These are phyloP conservation scores for Hyalella azteca DNA, from an alignment of 2,888 invertebrate species.

Conservation along the genomic window DNA sequence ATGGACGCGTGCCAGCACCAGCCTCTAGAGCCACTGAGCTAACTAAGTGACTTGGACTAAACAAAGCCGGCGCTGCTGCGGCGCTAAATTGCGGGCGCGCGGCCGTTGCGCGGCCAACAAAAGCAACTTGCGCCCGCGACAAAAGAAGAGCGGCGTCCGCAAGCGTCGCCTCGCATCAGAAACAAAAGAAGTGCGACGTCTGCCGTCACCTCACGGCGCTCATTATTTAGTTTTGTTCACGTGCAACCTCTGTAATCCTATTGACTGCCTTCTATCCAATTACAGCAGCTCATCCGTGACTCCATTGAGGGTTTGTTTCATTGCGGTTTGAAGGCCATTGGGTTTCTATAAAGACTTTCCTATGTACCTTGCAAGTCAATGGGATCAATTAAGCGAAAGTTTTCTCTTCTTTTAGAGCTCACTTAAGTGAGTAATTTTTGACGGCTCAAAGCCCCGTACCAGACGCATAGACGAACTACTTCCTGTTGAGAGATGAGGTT, in stretches of 20 bases:
- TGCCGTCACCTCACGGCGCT: neutral
- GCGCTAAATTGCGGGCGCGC: conserved; percentile 18
- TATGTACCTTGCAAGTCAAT: neutral
- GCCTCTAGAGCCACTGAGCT: neutral
- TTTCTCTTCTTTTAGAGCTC: neutral
- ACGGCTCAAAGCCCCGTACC: neutral
- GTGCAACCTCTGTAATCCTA: conserved; percentile 25
- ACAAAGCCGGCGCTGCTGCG: neutral
- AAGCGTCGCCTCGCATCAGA: neutral
- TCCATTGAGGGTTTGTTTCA: neutral
- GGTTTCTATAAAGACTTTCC: neutral
- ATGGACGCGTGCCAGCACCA: neutral
- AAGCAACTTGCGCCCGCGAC: neutral
- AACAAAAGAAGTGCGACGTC: conserved; percentile 29
- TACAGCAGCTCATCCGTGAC: neutral
- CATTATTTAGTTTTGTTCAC: conserved; percentile 33
- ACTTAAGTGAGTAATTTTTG: conserved; percentile 33
- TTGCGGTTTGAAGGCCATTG: neutral
- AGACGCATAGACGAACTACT: neutral
- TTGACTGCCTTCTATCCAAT: conserved; percentile 25
- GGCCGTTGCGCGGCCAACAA: neutral
- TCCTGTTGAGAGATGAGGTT: neutral
- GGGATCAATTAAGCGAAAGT: conserved; percentile 9
- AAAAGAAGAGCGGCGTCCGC: neutral
- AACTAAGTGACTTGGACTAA: neutral